Percentiles rank a stretch among this genome's conserved stretches.
Evolutionary conservation across 1,140 invertebrate species (phyloP).

Genomic region (Stratiolaelaps scimitus): DNA sequence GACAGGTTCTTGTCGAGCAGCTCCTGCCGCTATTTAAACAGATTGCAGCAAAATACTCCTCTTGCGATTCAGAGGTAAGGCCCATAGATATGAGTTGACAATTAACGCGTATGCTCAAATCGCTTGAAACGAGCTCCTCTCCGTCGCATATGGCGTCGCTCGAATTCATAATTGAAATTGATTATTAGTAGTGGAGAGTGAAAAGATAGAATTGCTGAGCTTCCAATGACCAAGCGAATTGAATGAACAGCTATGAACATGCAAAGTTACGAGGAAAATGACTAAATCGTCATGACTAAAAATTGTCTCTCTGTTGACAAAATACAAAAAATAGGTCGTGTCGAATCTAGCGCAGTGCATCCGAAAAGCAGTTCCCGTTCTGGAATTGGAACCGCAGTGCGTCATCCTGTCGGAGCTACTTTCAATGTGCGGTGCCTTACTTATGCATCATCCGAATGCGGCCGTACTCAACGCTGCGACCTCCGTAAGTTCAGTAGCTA

Average conservation of each 20-base stretch:
- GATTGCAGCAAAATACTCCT: conserved; percentile 13
- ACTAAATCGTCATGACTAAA: no score
- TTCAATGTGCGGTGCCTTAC: not conserved
- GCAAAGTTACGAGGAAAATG: no score
- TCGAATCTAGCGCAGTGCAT: not conserved
- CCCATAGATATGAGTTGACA: no score
- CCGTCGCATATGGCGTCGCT: no score
- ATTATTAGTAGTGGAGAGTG: no score
- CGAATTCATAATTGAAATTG: no score
- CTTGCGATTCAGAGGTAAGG: conserved; percentile 3
- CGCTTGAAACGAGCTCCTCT: no score
- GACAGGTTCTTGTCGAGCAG: conserved; percentile 16
- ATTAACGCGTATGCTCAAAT: no score
- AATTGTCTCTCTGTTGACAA: no score
- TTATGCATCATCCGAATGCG: not conserved
- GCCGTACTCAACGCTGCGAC: not conserved
- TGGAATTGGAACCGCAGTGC: not conserved
- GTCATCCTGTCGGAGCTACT: not conserved
- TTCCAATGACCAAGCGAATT: no score
- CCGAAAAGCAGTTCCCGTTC: conserved; percentile 1
- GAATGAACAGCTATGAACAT: no score
- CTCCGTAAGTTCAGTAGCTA: not conserved
- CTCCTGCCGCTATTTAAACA: not conserved
- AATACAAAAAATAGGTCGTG: conserved; percentile 7
- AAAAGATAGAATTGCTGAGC: no score